Evolutionary conservation across 2,797 vertebrate genomes (phyloP), one percentile per base, ranked within the genome.

Genomic region (Florisuga fusca): DNA sequence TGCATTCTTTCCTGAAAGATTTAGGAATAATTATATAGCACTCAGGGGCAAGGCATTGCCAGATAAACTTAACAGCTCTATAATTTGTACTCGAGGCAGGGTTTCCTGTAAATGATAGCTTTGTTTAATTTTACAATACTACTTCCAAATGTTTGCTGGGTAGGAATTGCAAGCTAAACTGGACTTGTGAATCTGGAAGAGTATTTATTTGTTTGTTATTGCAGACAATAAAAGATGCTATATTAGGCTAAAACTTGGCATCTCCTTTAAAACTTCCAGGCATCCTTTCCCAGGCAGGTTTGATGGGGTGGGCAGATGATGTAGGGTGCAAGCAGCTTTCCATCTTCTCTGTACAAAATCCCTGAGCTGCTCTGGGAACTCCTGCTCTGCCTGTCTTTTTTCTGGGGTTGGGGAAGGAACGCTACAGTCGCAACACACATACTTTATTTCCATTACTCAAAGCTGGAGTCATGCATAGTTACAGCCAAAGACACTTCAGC

Each of bases 401-500:
- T 73, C 76, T 58, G 84, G 48, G 66, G 77, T 77, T n/a, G 48
- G 74, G 86, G 76, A 62, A 91, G 83, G 91, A 95, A 67, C 22
- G 13, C 83, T 84, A 84, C 84, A 80, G 88, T 91, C 1, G 13
- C 68, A 89, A 31, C 10, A 34, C 73, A 67, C 96, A 93, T 92
- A 80, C 94, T 96, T 96, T 95, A 95, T 97, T 97, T 97, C 97
- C 97, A 97, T 97, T 97, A 96, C 96, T 97, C 90, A 96, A 67
- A 96, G 95, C 90, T 2, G 67, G 94, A 97, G 97, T 94, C 92
- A 96, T 95, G 94, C 90, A 38, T 72, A 66, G 90, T 86, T 91
- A 84, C 94, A 93, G 96, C 97, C 96, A 97, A 95, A 97, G 96
- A 97, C 96, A 97, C 97, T 97, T 97, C 96, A 97, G 95, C 97